Conservation (phyloP, 2,888 invertebrate species). For the Aromia moschata region DNA sequence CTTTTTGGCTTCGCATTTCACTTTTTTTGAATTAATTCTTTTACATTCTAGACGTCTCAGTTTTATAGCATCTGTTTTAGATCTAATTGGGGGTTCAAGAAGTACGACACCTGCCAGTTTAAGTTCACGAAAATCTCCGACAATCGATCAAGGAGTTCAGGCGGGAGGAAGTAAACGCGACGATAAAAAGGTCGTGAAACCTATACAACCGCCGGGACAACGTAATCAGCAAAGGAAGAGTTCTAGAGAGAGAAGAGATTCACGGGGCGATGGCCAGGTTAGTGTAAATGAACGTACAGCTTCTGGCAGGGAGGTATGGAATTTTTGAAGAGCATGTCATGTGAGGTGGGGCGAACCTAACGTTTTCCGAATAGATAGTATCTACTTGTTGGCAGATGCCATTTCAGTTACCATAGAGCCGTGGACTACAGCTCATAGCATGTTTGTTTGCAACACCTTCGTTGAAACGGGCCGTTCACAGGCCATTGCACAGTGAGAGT, state of each 20-base stretch:
- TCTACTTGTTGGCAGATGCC: too few species aligned
- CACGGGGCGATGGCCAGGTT: slow-evolving; percentile 47
- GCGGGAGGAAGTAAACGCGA: slow-evolving; percentile 64
- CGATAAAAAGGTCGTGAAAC: slow-evolving; percentile 58
- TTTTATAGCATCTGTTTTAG: slow-evolving; percentile 68
- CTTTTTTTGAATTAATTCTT: not conserved
- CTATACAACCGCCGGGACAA: slow-evolving; percentile 56
- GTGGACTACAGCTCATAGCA: too few species aligned
- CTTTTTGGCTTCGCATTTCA: slow-evolving; percentile 4
- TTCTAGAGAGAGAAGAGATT: slow-evolving; percentile 55
- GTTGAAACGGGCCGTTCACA: too few species aligned
- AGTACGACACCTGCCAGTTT: slow-evolving; percentile 83
- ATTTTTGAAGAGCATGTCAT: too few species aligned
- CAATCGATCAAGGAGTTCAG: slow-evolving; percentile 86
- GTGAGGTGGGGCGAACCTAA: too few species aligned
- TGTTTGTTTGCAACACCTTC: too few species aligned
- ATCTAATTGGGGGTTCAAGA: slow-evolving; percentile 78
- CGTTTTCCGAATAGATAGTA: too few species aligned
- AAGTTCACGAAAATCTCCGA: slow-evolving; percentile 81
- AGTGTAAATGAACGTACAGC: too few species aligned
- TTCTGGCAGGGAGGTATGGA: too few species aligned
- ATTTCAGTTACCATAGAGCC: too few species aligned
- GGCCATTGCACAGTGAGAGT: too few species aligned
- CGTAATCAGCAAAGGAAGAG: slow-evolving; percentile 53
- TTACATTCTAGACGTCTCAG: slow-evolving; percentile 35